A percentile compares a stretch with the other conserved stretches of the same genome.
Evolutionary conservation across 2,888 invertebrate genomes (phyloP).

Genomic region (Drosophila greeni): DNA sequence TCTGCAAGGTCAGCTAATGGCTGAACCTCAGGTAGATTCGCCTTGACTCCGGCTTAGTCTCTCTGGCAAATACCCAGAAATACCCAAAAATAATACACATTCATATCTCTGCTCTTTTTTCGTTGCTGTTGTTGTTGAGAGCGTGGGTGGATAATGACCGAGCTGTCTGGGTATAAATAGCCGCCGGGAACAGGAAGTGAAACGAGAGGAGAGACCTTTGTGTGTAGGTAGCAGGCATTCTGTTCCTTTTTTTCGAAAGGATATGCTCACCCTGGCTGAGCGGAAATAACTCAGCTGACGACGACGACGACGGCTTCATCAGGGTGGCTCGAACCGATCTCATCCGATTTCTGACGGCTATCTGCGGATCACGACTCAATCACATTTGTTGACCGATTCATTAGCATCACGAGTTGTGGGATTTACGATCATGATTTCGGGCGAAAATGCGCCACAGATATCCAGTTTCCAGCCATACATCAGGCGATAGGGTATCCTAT

Average conservation of each 20-base stretch:
- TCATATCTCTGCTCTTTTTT: conserved; percentile 1
- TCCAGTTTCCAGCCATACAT: conserved; percentile 6
- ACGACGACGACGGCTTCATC: conserved; percentile 8
- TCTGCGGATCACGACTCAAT: conserved; percentile 61
- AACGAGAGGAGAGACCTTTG: conserved; percentile 42
- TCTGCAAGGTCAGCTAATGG: conserved; percentile 55
- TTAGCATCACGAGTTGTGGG: conserved; percentile 54
- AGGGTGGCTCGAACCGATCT: conserved; percentile 27
- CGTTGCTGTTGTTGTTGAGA: conserved; percentile 19
- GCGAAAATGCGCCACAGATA: conserved; percentile 16
- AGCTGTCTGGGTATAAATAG: conserved; percentile 60
- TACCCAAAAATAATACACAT: conserved; percentile 19
- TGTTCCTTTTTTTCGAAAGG: conserved; percentile 8
- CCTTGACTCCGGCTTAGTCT: conserved; percentile 62
- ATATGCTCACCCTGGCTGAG: conserved; percentile 13
- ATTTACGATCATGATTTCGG: conserved; percentile 30
- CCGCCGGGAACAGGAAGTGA: conserved; percentile 59
- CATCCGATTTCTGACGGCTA: conserved; percentile 11
- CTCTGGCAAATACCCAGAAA: conserved; percentile 41
- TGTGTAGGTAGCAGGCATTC: conserved; percentile 29
- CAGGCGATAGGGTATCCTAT: conserved; percentile 11
- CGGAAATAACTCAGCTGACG: conserved; percentile 29
- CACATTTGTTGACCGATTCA: conserved; percentile 67
- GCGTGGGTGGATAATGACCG: conserved; percentile 47
- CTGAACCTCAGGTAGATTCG: conserved; percentile 62